Conservation (phyloP, 1,140 invertebrate genomes). For the Conopomorpha cramerella region DNA sequence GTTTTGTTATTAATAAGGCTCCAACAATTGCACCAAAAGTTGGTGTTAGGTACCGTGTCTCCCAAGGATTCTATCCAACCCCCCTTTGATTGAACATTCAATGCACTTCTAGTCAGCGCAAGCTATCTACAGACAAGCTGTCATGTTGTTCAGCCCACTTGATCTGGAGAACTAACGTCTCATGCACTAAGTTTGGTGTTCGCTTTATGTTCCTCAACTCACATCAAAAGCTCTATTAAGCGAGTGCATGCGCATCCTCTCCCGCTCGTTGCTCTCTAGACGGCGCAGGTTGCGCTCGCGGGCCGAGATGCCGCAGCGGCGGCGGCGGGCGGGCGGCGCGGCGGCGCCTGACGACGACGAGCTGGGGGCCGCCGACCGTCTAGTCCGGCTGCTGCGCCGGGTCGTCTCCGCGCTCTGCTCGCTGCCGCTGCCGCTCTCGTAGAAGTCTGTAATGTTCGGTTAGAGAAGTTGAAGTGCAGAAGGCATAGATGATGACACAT, state of each 20-base stretch:
- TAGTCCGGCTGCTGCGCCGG: conserved; percentile 21
- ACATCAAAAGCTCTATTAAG: conserved; percentile 92
- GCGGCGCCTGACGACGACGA: conserved; percentile 1
- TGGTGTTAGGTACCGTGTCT: too few relatives aligned
- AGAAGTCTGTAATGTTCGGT: conserved; percentile 26
- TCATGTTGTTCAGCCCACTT: too few relatives aligned
- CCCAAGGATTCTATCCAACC: too few relatives aligned
- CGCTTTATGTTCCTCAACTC: too few relatives aligned
- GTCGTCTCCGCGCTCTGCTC: conserved; percentile 23
- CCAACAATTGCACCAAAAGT: too few relatives aligned
- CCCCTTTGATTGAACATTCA: too few relatives aligned
- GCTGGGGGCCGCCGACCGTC: conserved; percentile 21
- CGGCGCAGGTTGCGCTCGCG: conserved; percentile 82
- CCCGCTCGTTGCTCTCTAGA: conserved; percentile 89
- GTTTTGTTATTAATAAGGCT: too few relatives aligned
- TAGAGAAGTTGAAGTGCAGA: background rate
- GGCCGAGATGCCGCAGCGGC: conserved; percentile 68
- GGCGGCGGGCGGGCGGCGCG: conserved; percentile 30
- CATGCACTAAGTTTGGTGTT: background rate
- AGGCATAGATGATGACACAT: background rate
- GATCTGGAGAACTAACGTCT: too few relatives aligned
- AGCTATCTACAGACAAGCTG: too few relatives aligned
- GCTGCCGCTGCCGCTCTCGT: conserved; percentile 39
- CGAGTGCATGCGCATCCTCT: conserved; percentile 91
- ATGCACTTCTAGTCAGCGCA: too few relatives aligned